These are phyloP conservation scores for Ephestia elutella DNA, from an alignment of 1,140 invertebrate genomes.

Conservation along the genomic window DNA sequence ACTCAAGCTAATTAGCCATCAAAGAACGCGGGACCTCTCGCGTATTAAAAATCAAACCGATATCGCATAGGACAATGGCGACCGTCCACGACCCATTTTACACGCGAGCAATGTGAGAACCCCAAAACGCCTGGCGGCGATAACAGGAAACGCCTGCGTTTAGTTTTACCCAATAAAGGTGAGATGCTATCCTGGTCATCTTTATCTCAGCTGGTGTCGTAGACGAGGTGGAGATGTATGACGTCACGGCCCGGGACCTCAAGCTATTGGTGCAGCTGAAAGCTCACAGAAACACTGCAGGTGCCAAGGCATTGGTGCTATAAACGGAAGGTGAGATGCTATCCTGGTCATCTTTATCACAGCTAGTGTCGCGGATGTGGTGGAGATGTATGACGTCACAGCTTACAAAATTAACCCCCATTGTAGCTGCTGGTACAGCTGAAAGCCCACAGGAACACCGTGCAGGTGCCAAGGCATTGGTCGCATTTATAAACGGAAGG, in stretches of 20 bases:
- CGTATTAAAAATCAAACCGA: too few relatives aligned
- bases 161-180: too few relatives aligned
- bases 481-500: constrained; percentile 98
- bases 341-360: constrained; percentile 63
- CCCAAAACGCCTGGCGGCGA: too few relatives aligned
- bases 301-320: constrained; percentile 99
- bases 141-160: too few relatives aligned
- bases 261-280: constrained; percentile 96
- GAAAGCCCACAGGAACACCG: constrained; percentile 96
- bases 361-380: constrained; percentile 95
- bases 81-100: too few relatives aligned
- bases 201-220: constrained; percentile 90
- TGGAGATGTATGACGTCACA: too few relatives aligned
- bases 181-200: too few relatives aligned
- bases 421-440: constrained; percentile 95
- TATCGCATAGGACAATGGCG: too few relatives aligned
- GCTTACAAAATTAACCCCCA: constrained; percentile 97
- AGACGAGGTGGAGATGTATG: constrained; percentile 99
- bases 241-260: constrained; percentile 98
- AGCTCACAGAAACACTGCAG: constrained; percentile 94
- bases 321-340: constrained; percentile 86
- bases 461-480: constrained; percentile 98
- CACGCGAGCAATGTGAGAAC: too few relatives aligned
- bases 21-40: too few relatives aligned
- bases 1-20: too few relatives aligned